Conservation (phyloP, 1,140 invertebrate genomes). For the Nebria ingens region DNA sequence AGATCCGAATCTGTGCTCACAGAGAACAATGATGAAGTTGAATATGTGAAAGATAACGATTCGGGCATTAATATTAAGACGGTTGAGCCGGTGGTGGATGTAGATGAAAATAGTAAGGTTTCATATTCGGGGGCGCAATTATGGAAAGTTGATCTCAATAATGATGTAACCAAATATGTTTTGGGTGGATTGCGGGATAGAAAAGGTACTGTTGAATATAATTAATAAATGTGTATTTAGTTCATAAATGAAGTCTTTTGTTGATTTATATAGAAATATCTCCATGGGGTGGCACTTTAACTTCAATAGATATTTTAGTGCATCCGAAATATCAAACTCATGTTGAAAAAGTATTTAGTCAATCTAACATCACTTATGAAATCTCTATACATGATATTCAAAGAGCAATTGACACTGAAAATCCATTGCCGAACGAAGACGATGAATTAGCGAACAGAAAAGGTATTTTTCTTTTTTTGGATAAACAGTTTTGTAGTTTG, state of each 20-base stretch:
- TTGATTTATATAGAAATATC: constrained; percentile 44
- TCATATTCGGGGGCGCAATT: constrained; percentile 41
- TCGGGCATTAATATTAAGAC: background rate
- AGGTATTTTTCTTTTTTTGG: no score
- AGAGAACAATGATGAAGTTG: background rate
- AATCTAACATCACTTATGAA: constrained; percentile 48
- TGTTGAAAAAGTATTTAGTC: constrained; percentile 40
- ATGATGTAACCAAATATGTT: constrained; percentile 32
- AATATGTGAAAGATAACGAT: background rate
- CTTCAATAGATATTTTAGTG: constrained; percentile 55
- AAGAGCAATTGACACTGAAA: constrained; percentile 64
- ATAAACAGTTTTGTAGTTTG: no score
- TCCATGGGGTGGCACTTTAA: constrained; percentile 56
- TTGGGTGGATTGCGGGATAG: constrained; percentile 36
- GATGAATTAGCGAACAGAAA: constrained; percentile 57
- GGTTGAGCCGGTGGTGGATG: constrained; percentile 12
- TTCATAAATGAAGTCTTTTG: no score
- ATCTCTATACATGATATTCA: constrained; percentile 65
- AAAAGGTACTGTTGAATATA: no score
- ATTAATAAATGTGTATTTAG: no score
- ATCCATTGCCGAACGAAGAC: constrained; percentile 49
- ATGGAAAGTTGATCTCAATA: constrained; percentile 35
- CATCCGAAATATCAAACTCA: constrained; percentile 43
- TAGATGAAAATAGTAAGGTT: constrained; percentile 24
- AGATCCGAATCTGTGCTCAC: background rate